Conservation (phyloP, 2,113 vertebrate genomes). For the Sinocyclocheilus rhinocerous region DNA sequence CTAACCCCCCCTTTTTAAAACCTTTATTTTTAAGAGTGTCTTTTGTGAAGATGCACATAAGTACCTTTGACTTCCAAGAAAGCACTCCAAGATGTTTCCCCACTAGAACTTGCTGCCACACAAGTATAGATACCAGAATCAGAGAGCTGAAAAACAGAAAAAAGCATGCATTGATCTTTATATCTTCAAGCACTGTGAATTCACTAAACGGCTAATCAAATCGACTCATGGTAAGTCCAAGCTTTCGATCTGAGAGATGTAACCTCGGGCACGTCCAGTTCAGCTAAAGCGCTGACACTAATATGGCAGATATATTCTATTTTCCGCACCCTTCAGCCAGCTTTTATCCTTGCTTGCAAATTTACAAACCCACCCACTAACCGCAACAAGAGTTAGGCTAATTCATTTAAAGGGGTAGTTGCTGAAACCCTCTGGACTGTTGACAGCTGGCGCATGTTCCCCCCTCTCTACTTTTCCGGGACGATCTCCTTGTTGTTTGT, state of each 20-base stretch:
- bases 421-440: conserved; percentile 73
- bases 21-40: background rate
- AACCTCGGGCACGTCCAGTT: conserved; percentile 71
- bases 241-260: conserved; percentile 28
- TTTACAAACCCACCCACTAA: conserved; percentile 66
- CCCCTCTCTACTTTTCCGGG: conserved; percentile 66
- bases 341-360: conserved; percentile 57
- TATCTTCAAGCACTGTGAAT: conserved; percentile 18
- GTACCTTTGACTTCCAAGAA: conserved; percentile 95
- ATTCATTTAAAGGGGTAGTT: conserved; percentile 78
- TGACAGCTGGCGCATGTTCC: conserved; percentile 77
- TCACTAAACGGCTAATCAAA: background rate
- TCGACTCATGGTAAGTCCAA: background rate
- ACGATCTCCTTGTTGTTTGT: conserved; percentile 71
- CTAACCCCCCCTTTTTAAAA: background rate
- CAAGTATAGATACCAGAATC: conserved; percentile 98
- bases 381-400: conserved; percentile 79
- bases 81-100: conserved; percentile 97
- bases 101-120: conserved; percentile 96
- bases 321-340: conserved; percentile 73
- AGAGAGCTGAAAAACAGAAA: conserved; percentile 73
- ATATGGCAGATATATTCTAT: conserved; percentile 88
- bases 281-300: conserved; percentile 82
- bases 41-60: background rate
- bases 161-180: background rate